Evolutionary conservation across 2,888 invertebrate genomes (phyloP).

Genomic region (Mylabris sibirica): DNA sequence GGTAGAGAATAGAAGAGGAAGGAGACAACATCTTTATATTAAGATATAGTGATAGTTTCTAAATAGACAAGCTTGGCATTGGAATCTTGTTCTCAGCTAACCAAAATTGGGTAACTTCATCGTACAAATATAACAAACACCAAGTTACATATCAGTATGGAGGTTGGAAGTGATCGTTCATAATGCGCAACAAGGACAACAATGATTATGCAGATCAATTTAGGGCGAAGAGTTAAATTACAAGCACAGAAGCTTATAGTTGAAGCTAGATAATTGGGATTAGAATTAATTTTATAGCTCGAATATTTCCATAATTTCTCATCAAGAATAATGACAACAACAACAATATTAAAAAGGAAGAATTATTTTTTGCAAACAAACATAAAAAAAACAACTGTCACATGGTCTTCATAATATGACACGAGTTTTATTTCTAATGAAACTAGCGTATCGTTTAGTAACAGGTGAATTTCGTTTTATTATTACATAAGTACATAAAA

Average conservation of each 20-base stretch:
- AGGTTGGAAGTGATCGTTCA: constrained; percentile 3
- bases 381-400: background rate
- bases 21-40: background rate
- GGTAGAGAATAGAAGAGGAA: background rate
- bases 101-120: constrained; percentile 1
- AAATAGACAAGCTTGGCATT: constrained; percentile 6
- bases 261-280: constrained; percentile 30
- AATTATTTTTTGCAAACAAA: background rate
- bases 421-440: background rate
- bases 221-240: constrained; percentile 28
- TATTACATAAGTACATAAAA: background rate
- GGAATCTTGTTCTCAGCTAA: constrained; percentile 7
- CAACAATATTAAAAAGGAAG: background rate
- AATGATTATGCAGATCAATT: constrained; percentile 41
- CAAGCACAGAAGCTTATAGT: constrained; percentile 33
- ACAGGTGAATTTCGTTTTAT: background rate
- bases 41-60: constrained; percentile 8
- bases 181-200: constrained; percentile 31
- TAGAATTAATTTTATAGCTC: constrained; percentile 27
- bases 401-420: constrained; percentile 4
- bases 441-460: background rate
- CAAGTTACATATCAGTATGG: background rate
- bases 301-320: background rate
- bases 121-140: constrained; percentile 19
- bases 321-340: background rate